Conservation (phyloP, 2,888 invertebrate genomes). For the Brachypalpus laphriformis region DNA sequence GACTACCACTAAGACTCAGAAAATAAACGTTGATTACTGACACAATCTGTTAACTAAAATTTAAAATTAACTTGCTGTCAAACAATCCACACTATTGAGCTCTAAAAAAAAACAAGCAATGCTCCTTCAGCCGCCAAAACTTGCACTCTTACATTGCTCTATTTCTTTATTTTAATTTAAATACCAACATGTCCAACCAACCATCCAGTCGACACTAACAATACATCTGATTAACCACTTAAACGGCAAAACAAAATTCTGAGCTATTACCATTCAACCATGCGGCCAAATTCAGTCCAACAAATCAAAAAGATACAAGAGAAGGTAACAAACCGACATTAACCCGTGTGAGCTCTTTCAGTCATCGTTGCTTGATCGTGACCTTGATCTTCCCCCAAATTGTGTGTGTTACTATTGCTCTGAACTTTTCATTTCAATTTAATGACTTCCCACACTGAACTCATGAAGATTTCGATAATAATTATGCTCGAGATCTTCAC, state of each 20-base stretch:
- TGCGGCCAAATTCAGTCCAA: not conserved
- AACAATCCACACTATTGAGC: not conserved
- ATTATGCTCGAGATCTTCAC: not conserved
- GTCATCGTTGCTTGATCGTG: constrained; percentile 15
- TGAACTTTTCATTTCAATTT: constrained; percentile 24
- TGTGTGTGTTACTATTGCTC: not conserved
- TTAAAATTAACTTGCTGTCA: not conserved
- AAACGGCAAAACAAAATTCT: not conserved
- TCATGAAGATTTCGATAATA: not conserved
- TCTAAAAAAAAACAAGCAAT: not conserved
- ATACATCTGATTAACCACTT: not conserved
- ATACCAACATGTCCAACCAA: not conserved
- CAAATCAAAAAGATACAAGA: not conserved
- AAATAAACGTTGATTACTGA: no score
- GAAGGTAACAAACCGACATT: not conserved
- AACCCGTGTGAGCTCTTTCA: not conserved
- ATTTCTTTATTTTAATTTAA: not conserved
- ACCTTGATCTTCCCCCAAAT: constrained; percentile 46
- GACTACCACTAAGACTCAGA: no score
- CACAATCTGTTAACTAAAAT: no score
- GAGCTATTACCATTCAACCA: not conserved
- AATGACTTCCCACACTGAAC: not conserved
- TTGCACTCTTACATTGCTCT: not conserved
- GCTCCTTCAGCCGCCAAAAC: not conserved
- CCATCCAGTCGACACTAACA: not conserved